These are phyloP conservation scores for human (Homo sapiens) DNA, from an alignment of 2,113 vertebrate species.

Conservation along the genomic window DNA sequence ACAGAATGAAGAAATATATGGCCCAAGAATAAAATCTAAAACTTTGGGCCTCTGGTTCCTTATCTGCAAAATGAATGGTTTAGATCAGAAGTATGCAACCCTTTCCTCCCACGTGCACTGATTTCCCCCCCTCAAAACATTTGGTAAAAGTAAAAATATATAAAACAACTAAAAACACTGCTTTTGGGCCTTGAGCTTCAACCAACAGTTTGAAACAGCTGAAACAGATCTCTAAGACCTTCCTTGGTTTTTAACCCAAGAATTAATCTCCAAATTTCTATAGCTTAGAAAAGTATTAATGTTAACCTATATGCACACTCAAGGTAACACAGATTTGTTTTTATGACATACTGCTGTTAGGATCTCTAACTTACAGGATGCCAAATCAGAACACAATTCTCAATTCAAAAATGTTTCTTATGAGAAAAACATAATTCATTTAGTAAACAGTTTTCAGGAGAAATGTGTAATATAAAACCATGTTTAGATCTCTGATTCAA, in stretches of 20 bases:
- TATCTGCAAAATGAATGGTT: conserved; percentile 6
- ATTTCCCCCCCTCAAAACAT: not conserved
- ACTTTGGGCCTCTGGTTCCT: conserved; percentile 14
- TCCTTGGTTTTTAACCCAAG: conserved; percentile 33
- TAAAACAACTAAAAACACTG: not conserved
- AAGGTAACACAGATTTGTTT: conserved; percentile 47
- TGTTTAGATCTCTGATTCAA: conserved; percentile 12
- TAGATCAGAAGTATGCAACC: not conserved
- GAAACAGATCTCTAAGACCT: not conserved
- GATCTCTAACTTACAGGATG: conserved; percentile 34
- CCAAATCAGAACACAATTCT: conserved; percentile 34
- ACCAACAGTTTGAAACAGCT: conserved; percentile 40
- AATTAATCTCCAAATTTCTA: conserved; percentile 56
- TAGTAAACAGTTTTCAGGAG: conserved; percentile 23
- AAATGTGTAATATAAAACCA: conserved; percentile 48
- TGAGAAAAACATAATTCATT: conserved; percentile 51
- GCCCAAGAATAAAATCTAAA: conserved; percentile 12
- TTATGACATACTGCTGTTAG: not conserved
- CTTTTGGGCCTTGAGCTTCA: not conserved
- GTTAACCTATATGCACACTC: conserved; percentile 36
- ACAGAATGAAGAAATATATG: not conserved
- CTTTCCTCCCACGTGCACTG: not conserved
- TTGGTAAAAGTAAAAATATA: conserved; percentile 1
- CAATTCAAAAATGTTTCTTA: conserved; percentile 48
- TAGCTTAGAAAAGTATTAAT: conserved; percentile 43